Percentiles rank a stretch among this genome's conserved stretches.
Evolutionary conservation across 2,797 vertebrate genomes (phyloP).

Genomic region (Myotis vivesi): DNA sequence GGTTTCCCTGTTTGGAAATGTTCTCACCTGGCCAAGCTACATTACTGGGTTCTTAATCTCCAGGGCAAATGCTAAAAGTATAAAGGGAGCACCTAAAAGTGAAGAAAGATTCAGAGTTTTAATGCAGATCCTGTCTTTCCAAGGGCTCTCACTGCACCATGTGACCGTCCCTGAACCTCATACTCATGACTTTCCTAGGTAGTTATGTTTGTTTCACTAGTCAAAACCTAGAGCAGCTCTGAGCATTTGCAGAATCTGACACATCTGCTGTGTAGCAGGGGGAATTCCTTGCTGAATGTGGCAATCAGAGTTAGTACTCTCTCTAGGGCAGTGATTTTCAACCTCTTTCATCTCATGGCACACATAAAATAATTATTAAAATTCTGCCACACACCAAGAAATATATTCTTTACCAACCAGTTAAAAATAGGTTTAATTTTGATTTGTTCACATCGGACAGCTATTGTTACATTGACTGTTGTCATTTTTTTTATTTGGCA

Average conservation of each 20-base stretch:
- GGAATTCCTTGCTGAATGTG: background rate
- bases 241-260: background rate
- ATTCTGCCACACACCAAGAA: background rate
- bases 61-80: background rate
- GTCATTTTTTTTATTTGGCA: background rate
- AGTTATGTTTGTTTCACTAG: background rate
- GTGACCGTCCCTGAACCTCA: background rate
- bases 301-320: background rate
- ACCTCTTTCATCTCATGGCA: background rate
- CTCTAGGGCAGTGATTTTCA: background rate
- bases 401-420: background rate
- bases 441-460: background rate
- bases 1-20: background rate
- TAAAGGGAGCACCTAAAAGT: background rate
- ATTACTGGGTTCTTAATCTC: background rate
- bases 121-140: background rate
- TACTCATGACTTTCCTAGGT: background rate
- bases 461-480: background rate
- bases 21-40: background rate
- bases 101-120: background rate
- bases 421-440: background rate
- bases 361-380: background rate
- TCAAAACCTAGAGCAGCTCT: background rate
- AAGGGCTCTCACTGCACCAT: background rate
- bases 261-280: background rate